Evolutionary conservation across 2,888 invertebrate species (phyloP).

Genomic region (Tipula unca): DNA sequence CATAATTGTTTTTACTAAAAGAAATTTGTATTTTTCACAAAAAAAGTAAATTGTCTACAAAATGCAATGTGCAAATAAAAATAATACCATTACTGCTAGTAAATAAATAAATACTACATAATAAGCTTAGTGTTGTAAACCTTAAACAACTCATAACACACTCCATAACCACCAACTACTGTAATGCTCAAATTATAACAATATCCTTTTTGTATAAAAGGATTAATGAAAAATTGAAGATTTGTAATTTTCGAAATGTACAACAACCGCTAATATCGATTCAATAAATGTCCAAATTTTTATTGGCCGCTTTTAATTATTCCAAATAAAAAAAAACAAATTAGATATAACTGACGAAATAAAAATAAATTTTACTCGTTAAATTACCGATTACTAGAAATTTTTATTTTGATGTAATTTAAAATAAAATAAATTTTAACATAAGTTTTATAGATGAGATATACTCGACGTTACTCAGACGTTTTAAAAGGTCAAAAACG

Average conservation of each 20-base stretch:
- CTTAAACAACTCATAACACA: background rate
- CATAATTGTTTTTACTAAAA: background rate
- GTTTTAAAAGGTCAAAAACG: no score
- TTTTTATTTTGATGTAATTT: no score
- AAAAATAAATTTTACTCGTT: no score
- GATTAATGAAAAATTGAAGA: background rate
- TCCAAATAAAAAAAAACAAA: no score
- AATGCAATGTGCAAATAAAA: conserved; percentile 17
- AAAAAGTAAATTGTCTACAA: background rate
- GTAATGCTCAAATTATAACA: background rate
- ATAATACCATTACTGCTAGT: background rate
- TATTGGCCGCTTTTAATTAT: no score
- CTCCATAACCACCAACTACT: background rate
- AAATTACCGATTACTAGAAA: no score
- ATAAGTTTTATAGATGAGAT: no score
- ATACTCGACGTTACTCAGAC: no score
- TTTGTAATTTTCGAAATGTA: background rate
- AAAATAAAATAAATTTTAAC: no score
- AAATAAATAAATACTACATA: background rate
- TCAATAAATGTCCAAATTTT: background rate
- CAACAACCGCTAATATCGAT: background rate
- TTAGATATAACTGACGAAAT: no score
- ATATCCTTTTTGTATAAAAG: background rate
- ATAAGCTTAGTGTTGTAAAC: background rate
- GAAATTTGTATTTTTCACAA: background rate